Evolutionary conservation across 2,113 vertebrate genomes (phyloP).

Genomic region (Oryzias celebensis): DNA sequence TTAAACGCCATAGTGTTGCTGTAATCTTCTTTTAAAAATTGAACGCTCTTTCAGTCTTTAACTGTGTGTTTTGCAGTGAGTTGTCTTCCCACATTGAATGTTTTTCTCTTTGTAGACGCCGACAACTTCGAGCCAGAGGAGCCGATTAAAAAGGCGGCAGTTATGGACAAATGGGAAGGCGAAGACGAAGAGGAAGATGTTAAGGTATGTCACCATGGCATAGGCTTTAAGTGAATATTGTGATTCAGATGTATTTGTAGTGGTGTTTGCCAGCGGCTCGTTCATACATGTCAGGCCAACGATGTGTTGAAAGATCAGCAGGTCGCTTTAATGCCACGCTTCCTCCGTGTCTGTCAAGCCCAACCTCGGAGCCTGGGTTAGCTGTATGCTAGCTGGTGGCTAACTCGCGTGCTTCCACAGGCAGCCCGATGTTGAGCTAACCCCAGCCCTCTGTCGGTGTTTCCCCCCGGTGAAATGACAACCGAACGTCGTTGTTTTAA

Average conservation of each 20-base stretch:
- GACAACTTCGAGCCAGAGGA: conserved; percentile 85
- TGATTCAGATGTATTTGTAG: neutral
- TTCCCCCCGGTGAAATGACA: neutral
- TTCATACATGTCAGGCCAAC: neutral
- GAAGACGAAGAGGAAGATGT: conserved; percentile 91
- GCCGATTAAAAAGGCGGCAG: conserved; percentile 66
- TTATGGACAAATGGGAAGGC: conserved; percentile 87
- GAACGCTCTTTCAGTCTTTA: neutral
- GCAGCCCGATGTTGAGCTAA: conserved; percentile 8
- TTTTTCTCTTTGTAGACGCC: conserved; percentile 77
- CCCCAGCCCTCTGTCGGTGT: neutral
- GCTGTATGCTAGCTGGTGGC: conserved; percentile 43
- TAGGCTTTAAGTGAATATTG: neutral
- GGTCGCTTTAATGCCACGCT: conserved; percentile 14
- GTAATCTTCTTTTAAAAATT: neutral
- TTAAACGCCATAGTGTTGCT: neutral
- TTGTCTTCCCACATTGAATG: conserved; percentile 43
- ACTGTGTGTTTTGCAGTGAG: conserved; percentile 28
- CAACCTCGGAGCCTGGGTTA: conserved; percentile 8
- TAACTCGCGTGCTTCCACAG: conserved; percentile 60
- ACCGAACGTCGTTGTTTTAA: neutral
- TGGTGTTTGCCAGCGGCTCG: neutral
- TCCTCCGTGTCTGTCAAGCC: conserved; percentile 30
- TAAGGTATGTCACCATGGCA: conserved; percentile 75
- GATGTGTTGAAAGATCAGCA: neutral